phyloP scores from a whole-genome alignment of 1,140 invertebrate genomes.

The Papilio machaon region DNA sequence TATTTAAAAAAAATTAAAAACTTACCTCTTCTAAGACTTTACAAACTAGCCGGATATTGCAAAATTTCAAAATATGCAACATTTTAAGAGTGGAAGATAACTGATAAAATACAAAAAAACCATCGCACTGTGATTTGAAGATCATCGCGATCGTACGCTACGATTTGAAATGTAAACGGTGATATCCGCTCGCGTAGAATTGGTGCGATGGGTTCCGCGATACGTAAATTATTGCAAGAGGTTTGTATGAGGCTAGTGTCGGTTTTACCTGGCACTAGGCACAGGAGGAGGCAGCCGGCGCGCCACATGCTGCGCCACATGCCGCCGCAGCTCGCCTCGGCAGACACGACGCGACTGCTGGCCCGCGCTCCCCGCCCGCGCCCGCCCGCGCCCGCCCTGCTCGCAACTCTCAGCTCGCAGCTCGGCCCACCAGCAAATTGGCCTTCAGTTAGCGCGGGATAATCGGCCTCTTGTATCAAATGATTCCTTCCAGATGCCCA shows the following conservation, averaged over 20 bases:
- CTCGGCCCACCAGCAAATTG: slow-evolving; percentile 54
- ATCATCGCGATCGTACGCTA: slow-evolving; percentile 17
- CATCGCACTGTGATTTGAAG: slow-evolving; percentile 22
- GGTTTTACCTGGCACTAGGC: slow-evolving; percentile 61
- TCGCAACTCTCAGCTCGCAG: background rate
- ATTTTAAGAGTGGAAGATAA: background rate
- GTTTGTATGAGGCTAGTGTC: background rate
- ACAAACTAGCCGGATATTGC: background rate
- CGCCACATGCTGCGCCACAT: slow-evolving; percentile 46
- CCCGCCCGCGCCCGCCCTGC: slow-evolving; percentile 35
- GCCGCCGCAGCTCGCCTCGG: slow-evolving; percentile 44
- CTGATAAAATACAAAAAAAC: background rate
- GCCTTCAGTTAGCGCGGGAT: slow-evolving; percentile 56
- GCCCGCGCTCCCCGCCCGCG: slow-evolving; percentile 55
- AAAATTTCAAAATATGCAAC: slow-evolving; percentile 16
- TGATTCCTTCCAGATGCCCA: slow-evolving; percentile 36
- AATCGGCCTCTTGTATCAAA: slow-evolving; percentile 50
- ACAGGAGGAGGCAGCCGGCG: slow-evolving; percentile 49
- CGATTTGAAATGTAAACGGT: slow-evolving; percentile 24
- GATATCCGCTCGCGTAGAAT: slow-evolving; percentile 1
- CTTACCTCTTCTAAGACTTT: background rate
- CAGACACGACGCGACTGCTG: slow-evolving; percentile 48
- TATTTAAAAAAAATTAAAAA: background rate
- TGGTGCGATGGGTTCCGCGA: background rate
- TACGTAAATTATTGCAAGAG: background rate